phyloP scores from a whole-genome alignment of 2,888 invertebrate genomes.

The Eupithecia centaureata region DNA sequence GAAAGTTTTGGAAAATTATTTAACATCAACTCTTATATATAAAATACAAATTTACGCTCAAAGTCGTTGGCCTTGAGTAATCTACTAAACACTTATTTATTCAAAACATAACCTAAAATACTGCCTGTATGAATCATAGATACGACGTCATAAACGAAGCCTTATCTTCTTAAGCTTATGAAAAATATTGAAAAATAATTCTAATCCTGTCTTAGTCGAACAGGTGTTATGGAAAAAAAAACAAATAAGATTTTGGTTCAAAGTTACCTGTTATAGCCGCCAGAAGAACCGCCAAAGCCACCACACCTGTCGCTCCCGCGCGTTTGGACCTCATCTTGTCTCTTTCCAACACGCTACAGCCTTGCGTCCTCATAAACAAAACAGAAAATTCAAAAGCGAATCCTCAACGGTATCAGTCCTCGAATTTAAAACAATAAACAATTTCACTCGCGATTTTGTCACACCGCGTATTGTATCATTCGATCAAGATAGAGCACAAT shows the following conservation, averaged over 20 bases:
- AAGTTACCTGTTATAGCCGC: slow-evolving; percentile 78
- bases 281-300: slow-evolving; percentile 73
- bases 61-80: slow-evolving; percentile 27
- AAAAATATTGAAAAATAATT: slow-evolving; percentile 10
- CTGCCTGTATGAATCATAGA: slow-evolving; percentile 53
- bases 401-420: slow-evolving; percentile 65
- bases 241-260: slow-evolving; percentile 36
- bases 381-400: slow-evolving; percentile 66
- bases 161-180: neutral
- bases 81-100: slow-evolving; percentile 21
- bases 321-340: slow-evolving; percentile 77
- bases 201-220: slow-evolving; percentile 12
- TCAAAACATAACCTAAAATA: slow-evolving; percentile 57
- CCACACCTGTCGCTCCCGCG: slow-evolving; percentile 80
- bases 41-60: neutral
- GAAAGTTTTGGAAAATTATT: neutral
- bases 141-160: slow-evolving; percentile 44
- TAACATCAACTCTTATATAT: slow-evolving; percentile 3
- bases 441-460: slow-evolving; percentile 73
- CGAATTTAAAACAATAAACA: slow-evolving; percentile 69
- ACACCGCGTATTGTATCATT: slow-evolving; percentile 61
- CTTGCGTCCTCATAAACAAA: slow-evolving; percentile 70
- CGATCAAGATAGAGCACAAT: slow-evolving; percentile 72
- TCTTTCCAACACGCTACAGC: slow-evolving; percentile 72
- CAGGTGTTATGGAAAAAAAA: slow-evolving; percentile 17